These are phyloP conservation scores for Popillia japonica DNA, from an alignment of 1,140 invertebrate species.

Conservation along the genomic window DNA sequence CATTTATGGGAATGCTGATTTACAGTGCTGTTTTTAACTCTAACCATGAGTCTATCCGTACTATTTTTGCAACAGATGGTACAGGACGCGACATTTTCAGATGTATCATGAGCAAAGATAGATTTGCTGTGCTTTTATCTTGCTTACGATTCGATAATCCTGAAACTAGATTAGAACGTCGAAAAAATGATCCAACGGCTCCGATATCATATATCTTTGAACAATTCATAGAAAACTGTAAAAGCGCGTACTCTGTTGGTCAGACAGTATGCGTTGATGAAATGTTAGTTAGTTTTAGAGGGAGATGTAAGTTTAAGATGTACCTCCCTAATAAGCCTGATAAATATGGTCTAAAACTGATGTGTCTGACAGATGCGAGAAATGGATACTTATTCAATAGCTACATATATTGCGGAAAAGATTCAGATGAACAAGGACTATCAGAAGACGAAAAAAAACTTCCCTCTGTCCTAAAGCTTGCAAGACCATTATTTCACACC, in stretches of 20 bases:
- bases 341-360: constrained; percentile 62
- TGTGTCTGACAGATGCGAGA: constrained; percentile 52
- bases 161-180: not conserved
- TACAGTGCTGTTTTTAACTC: constrained; percentile 46
- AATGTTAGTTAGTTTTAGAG: constrained; percentile 59
- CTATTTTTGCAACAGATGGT: constrained; percentile 53
- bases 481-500: constrained; percentile 51
- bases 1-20: constrained; percentile 35
- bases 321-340: constrained; percentile 62
- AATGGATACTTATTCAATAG: constrained; percentile 55
- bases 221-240: constrained; percentile 48
- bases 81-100: constrained; percentile 52
- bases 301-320: constrained; percentile 57
- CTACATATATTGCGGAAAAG: constrained; percentile 56
- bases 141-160: constrained; percentile 52
- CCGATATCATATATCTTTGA: constrained; percentile 38
- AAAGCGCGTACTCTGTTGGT: constrained; percentile 47
- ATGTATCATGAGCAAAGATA: constrained; percentile 47
- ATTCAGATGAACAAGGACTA: constrained; percentile 48
- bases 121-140: constrained; percentile 47
- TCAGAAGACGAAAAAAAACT: constrained; percentile 48
- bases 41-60: constrained; percentile 47
- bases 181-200: constrained; percentile 4
- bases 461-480: constrained; percentile 49
- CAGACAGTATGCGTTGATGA: constrained; percentile 56